Evolutionary conservation across 2,113 vertebrate species (phyloP), one percentile per base, ranked within the genome.

Genomic region (Acanthochromis polyacanthus): DNA sequence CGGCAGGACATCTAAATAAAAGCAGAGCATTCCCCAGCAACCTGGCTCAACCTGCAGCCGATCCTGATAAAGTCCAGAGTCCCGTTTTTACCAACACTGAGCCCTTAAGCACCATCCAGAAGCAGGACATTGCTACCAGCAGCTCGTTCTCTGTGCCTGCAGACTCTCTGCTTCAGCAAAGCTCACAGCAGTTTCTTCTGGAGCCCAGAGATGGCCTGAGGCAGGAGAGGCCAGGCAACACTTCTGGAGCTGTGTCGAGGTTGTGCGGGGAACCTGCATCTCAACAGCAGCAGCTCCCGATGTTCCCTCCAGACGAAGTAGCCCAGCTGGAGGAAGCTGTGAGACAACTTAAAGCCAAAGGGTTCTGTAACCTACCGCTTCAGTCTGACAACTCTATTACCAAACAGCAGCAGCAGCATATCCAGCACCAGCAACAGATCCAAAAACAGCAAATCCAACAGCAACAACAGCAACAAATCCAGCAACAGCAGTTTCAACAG

Each of bases 321-420:
- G 96, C 95, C 32, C 97, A 98, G 89, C 93, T 99, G 17, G 97
- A 99, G 90, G 97, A 94, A 80, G 97, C 97, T 1, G 97, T 99
- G 68, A 96, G 98, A 72, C 97, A 99, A 63, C 94, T 99, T 66
- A 98, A 98, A 78, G 96, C 97, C 5, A 96, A 97, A 40, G 96
- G 90, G 53, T 98, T 95, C 77, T 95, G 95, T 30, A 96, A 91
- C 57, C 94, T 98, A 79, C 96, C 96, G 57, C 95, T 92, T 56
- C 92, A 96, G 0, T 90, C 96, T 52, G 96, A 99, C 50, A 95
- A 90, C 5, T 65, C 96, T 0, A 87, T 99, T 66, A 88, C 95
- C 61, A 96, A 86, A 81, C 97, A 96, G 71, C 97, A 97, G 50
- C 97, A 95, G 6, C 96, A 98, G 86, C 97, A 97, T 87, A 96